Conservation (phyloP, 2,113 vertebrate species). For the Halcyon malimbica region DNA sequence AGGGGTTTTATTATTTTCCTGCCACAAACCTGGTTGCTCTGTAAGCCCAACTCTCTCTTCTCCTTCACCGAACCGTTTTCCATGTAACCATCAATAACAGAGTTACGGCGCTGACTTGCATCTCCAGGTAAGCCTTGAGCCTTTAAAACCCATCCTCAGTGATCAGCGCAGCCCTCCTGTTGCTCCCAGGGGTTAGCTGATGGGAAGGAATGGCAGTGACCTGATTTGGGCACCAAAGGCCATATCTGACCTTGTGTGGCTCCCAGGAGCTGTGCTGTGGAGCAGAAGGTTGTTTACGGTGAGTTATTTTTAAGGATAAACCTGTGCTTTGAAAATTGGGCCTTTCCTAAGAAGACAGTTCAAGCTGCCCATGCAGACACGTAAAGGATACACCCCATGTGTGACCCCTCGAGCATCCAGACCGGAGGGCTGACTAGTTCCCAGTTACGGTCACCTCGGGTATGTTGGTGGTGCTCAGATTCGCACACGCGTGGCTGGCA, state of each 20-base stretch:
- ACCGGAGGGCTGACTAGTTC: background rate
- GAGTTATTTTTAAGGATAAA: background rate
- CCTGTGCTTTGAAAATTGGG: background rate
- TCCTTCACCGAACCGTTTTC: background rate
- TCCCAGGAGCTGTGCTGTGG: background rate
- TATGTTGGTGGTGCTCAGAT: background rate
- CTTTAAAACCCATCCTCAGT: background rate
- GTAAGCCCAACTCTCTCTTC: background rate
- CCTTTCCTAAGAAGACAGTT: background rate
- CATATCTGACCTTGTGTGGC: background rate
- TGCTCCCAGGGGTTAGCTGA: background rate
- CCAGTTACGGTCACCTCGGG: fast-evolving
- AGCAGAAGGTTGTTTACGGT: background rate
- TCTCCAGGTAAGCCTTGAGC: background rate
- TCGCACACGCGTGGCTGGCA: background rate
- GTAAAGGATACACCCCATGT: fast-evolving
- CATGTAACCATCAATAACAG: background rate
- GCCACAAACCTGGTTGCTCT: background rate
- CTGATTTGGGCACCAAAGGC: background rate
- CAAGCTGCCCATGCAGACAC: background rate
- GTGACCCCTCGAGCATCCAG: background rate
- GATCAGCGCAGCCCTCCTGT: background rate
- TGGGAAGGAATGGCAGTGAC: background rate
- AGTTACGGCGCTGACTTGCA: fast-evolving
- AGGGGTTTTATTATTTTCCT: background rate